These are phyloP conservation scores for Anoplolepis gracilipes DNA, from an alignment of 1,140 invertebrate species.

Conservation along the genomic window DNA sequence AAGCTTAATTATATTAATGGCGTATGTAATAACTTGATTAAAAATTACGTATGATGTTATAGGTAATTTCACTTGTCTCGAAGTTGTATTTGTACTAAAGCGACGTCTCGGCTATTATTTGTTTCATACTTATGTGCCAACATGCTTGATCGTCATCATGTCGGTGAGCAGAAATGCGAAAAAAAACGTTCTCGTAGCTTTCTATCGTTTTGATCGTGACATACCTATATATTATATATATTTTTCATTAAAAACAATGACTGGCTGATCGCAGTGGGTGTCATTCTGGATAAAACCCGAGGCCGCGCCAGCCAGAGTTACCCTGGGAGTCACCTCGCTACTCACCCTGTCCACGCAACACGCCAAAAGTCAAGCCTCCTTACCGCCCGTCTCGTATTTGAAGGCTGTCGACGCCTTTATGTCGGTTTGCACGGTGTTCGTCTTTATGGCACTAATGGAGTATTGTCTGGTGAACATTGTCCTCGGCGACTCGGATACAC, in stretches of 20 bases:
- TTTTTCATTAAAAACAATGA: slow-evolving; percentile 12
- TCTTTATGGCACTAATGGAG: slow-evolving; percentile 97
- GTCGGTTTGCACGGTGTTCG: slow-evolving; percentile 96
- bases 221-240: no score
- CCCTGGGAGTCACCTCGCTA: slow-evolving; percentile 95
- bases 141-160: slow-evolving; percentile 95
- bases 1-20: neutral
- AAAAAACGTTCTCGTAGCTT: neutral
- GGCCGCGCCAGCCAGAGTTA: slow-evolving; percentile 94
- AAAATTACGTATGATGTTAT: slow-evolving; percentile 59
- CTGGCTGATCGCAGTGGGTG: slow-evolving; percentile 89
- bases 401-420: slow-evolving; percentile 97
- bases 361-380: slow-evolving; percentile 94
- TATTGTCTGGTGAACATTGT: slow-evolving; percentile 97
- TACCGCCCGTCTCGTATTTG: slow-evolving; percentile 95
- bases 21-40: neutral
- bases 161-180: slow-evolving; percentile 88
- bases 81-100: slow-evolving; percentile 94
- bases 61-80: slow-evolving; percentile 95
- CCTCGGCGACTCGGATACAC: slow-evolving; percentile 90
- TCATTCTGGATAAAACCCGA: slow-evolving; percentile 98
- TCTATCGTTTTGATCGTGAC: neutral
- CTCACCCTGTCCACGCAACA: slow-evolving; percentile 96
- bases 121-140: slow-evolving; percentile 95
- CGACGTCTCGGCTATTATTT: slow-evolving; percentile 94